Base-by-base conservation (phyloP, 2,888 invertebrate species). In the Monoplex corrugatus region DNA sequence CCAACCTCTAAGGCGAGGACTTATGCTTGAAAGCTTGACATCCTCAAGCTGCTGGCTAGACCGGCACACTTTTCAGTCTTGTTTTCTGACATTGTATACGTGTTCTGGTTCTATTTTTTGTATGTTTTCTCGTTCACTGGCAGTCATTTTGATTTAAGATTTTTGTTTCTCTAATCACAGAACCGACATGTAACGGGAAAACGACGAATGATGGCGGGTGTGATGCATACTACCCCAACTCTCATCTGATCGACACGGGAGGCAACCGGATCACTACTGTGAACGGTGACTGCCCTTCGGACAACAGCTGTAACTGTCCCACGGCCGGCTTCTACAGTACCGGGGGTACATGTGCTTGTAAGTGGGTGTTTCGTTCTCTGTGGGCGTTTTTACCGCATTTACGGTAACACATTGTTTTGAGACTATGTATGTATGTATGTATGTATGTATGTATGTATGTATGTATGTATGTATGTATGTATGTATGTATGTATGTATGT, bases 281-380 rank as follows among this genome's bases (percentile, higher is more conserved):
- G 50, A 91, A 89, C 10, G 92, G 92, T 16, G 63, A 45, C 19
- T 93, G 92, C 83, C 40, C 28, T n/a, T 38, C 63, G 2, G 91
- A 92, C 38, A 88, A 90, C 19, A 75, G 19, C 16, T 93, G 92
- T 82, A 89, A 40, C n/a, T 83, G 88, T 82, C 90, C 91, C 40
- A 92, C 90, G 43, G 87, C 87, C 40, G 92, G 92, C 2, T 92
- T 92, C 84, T 93, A 91, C 86, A 75, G 87, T 19, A 72, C 68
- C n/a, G 91, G 90, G 6, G 87, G 84, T 16, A 84, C 88, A 16
- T 93, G 92, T 86, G 75, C 82, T 87, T 90, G 93, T 93, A 87
- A 78, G 92, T 88, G 43, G 2, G 2, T 28, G 43, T 19, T 84
- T 8, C 19, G 84, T 5, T 8, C 2, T 23, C n/a, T 10, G 28